These are phyloP conservation scores for Pogonomyrmex californicus DNA, from an alignment of 1,140 invertebrate species.

Conservation along the genomic window DNA sequence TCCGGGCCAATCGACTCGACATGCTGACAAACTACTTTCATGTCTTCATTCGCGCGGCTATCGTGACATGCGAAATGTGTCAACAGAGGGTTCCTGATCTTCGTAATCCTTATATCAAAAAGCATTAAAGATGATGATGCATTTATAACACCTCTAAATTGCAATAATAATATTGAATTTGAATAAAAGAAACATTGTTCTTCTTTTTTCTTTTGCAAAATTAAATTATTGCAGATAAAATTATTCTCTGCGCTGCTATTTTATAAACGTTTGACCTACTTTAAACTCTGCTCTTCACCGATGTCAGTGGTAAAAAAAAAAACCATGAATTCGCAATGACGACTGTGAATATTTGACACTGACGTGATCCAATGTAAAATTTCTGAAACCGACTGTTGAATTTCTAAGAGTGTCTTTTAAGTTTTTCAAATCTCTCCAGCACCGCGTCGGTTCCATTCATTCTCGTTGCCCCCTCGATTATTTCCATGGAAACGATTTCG, in stretches of 20 bases:
- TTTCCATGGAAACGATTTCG: constrained; percentile 79
- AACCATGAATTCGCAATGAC: constrained; percentile 37
- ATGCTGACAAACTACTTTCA: constrained; percentile 40
- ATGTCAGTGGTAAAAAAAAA: not conserved
- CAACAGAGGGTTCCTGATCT: not conserved
- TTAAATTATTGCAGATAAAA: not conserved
- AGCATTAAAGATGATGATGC: not conserved
- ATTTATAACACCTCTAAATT: not conserved
- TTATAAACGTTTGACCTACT: not conserved
- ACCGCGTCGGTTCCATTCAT: constrained; percentile 36
- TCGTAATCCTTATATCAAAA: not conserved
- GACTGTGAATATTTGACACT: constrained; percentile 41
- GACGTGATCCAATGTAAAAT: constrained; percentile 64
- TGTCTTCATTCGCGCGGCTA: constrained; percentile 15
- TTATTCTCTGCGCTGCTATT: not conserved
- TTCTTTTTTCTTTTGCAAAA: not conserved
- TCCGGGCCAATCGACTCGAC: constrained; percentile 49
- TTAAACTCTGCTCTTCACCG: not conserved
- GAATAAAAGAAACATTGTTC: not conserved
- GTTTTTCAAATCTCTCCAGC: constrained; percentile 65
- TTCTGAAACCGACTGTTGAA: constrained; percentile 33
- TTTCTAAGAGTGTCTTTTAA: constrained; percentile 68
- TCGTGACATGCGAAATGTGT: constrained; percentile 12
- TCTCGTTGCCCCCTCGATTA: constrained; percentile 70
- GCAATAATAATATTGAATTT: not conserved